Conservation (phyloP, 2,888 invertebrate genomes). For the Cataglyphis cursor region DNA sequence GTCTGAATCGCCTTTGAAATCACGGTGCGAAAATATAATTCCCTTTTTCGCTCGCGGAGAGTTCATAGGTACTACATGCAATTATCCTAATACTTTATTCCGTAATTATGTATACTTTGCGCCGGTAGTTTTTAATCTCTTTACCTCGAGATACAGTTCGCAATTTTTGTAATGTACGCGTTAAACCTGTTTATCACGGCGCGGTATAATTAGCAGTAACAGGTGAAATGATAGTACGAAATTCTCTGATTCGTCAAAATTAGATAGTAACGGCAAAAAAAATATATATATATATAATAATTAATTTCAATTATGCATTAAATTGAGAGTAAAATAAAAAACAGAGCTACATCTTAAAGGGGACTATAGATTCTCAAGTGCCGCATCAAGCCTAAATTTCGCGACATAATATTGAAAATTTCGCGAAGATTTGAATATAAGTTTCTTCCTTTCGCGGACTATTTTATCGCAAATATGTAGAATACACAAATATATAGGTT, state of each 20-base stretch:
- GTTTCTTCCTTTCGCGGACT: not conserved
- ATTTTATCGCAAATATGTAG: not conserved
- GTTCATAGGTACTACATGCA: slow-evolving; percentile 46
- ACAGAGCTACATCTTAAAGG: not conserved
- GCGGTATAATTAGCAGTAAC: slow-evolving; percentile 27
- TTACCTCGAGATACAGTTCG: slow-evolving; percentile 38
- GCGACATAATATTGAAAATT: not conserved
- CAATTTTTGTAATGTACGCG: slow-evolving; percentile 47
- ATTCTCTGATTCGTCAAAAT: not conserved
- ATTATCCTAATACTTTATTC: slow-evolving; percentile 55
- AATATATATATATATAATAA: not conserved
- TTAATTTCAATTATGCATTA: not conserved
- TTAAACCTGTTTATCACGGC: slow-evolving; percentile 41
- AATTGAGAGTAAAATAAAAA: not conserved
- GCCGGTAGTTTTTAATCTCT: slow-evolving; percentile 52
- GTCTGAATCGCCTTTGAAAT: slow-evolving; percentile 59
- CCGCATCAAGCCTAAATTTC: not conserved
- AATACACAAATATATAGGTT: not conserved
- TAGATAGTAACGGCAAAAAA: not conserved
- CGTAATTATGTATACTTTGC: slow-evolving; percentile 54
- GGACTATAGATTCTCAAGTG: not conserved
- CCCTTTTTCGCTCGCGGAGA: slow-evolving; percentile 46
- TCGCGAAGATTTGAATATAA: not conserved
- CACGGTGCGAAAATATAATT: slow-evolving; percentile 58
- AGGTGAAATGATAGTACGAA: not conserved